Base-by-base conservation (phyloP, 2,113 vertebrate species). In the Oreochromis aureus region DNA sequence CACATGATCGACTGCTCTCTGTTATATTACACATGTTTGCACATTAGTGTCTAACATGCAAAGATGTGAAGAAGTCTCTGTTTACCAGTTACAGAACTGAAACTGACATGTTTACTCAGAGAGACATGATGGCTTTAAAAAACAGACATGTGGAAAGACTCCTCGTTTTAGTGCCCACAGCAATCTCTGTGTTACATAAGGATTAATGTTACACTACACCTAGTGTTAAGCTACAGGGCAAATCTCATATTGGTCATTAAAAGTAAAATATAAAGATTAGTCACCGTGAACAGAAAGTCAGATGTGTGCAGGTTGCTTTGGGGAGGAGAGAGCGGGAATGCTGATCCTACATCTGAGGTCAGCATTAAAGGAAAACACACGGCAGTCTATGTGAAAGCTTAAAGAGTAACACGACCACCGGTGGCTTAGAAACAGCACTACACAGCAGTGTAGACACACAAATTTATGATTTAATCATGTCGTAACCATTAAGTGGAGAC, bases 251-350 rank as follows among this genome's bases (percentile, higher is more conserved):
- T 41, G 46, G 34, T 81, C 46, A 86, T 58, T 73, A 73, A 30
- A 56, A 58, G 56, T 76, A 34, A 78, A 91, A 90, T 15, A 66
- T 41, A 53, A 15, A 86, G 81, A 80, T 83, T 87, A 96, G 87
- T 96, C 95, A 96, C 95, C 96, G 94, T 95, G 87, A 93, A 94
- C 84, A 95, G 88, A 96, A 93, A 94, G 94, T 90, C 95, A 91
- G 96, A 84, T 69, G 93, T 59, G 24, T 93, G 95, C 91, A 93
- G 86, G 89, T 82, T 94, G 93, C 86, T 94, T 87, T 94, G 92
- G 81, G 91, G 86, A 80, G 84, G 90, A 86, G 93, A 89, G 83
- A 54, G 93, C 90, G 89, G 91, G 86, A 81, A 92, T 93, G 86
- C 89, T 85, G 89, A 84, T 95, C 95, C 94, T 95, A 94, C 87